Evolutionary conservation across 2,888 invertebrate genomes (phyloP), one percentile per base, ranked within the genome.

Genomic region (Calephelis perditalis): DNA sequence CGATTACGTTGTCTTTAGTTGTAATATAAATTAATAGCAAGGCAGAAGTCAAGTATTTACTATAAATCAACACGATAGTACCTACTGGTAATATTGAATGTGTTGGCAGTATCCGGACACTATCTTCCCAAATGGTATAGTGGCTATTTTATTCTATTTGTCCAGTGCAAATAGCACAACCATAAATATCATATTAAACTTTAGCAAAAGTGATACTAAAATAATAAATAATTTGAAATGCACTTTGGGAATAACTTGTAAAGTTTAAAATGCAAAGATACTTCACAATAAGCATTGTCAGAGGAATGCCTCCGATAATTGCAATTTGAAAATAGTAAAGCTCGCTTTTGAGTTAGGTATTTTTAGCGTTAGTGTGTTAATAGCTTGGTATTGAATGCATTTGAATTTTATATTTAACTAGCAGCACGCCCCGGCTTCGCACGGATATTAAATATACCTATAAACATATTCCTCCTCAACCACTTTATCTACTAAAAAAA

Each of bases 281-380:
- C 10, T 49, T 35, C 10, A 7, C 49, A 26, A 49, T 49, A 49
- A 9, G 26, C 9, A 49, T 26, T 15, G 15, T 47, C 9, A 10
- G 5, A 10, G 49, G 26, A 35, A 52, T 52, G 52, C 52, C 52
- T 52, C 52, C 52, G 52, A 52, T 52, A 52, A 52, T 52, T 52
- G 52, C 52, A 35, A 36, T 52, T 52, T 52, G 49, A 52, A 35
- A 36, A 52, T 52, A 49, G 26, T 26, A 11, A 52, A 52, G 10
- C 12, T 15, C 49, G 49, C 35, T 35, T 52, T 52, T 26, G 10
- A 26, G 35, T 15, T 26, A 49, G 15, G 12, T 49, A 49, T 49
- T 26, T 52, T 52, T 52, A 15, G 35, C 35, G 11, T 35, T 35
- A 8, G 35, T 26, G 26, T 52, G 49, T 35, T 35, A 52, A 49